Evolutionary conservation across 2,797 vertebrate species (phyloP).

Genomic region (Epinephelus coioides): DNA sequence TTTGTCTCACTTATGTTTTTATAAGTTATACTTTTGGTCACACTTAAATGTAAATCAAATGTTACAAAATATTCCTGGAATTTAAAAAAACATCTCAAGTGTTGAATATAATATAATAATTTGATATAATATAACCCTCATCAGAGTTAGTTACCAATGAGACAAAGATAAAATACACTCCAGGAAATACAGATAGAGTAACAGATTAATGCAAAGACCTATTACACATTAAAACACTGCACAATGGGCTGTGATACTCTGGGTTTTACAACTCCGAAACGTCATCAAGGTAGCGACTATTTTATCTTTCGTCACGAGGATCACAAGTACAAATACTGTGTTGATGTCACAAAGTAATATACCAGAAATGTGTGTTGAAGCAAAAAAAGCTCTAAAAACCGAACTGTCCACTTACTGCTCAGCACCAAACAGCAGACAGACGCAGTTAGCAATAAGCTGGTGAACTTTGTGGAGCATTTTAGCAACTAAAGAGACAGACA

Average conservation of each 20-base stretch:
- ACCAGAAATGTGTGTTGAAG: no score
- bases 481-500: background rate
- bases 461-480: background rate
- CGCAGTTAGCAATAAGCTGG: background rate
- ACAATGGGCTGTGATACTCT: background rate
- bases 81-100: background rate
- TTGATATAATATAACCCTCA: background rate
- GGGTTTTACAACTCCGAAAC: background rate
- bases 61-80: background rate
- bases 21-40: background rate
- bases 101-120: no score
- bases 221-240: no score
- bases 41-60: background rate
- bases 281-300: background rate
- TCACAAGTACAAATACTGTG: no score
- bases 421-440: background rate
- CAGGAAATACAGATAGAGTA: background rate
- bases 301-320: no score
- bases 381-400: no score
- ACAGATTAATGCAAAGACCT: background rate
- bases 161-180: no score
- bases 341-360: no score
- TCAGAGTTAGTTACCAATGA: background rate
- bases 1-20: no score
- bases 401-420: background rate